Base-by-base conservation (phyloP, 2,113 vertebrate genomes). In the Dipodomys spectabilis region DNA sequence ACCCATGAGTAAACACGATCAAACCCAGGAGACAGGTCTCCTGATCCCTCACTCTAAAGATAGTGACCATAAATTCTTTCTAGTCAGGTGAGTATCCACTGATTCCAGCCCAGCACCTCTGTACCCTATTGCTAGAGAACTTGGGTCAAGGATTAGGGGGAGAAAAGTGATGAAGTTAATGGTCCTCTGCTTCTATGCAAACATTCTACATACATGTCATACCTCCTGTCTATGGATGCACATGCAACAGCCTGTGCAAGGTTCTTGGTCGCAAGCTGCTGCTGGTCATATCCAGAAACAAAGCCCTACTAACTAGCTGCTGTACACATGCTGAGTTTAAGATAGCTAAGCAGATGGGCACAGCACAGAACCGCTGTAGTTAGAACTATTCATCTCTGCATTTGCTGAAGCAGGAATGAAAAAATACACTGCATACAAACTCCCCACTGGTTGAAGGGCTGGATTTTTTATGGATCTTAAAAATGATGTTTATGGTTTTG, bases 401-500 rank as follows among this genome's bases (percentile, higher is more conserved):
- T 25, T 3, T 80, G 67, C 53, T 30, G 19, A 84, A 12, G 16
- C 65, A 89, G 27, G 49, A 82, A 82, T 12, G 39, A 28, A 78
- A 62, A 60, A 18, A 45, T 57, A 44, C 1, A 32, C 27, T 45
- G 28, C 28, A 57, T 39, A 25, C 1, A 44, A 53, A 86, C 35
- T 27, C 6, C 89, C 64, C 64, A 73, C 83, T 65, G 20, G 53
- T 10, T 74, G 44, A 92, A 15, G 62, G 69, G 91, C 3, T 35
- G 4, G 18, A 60, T 60, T 57, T 81, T 74, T 60, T 39, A 74
- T 49, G 49, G 25, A 30, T 69, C 86, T 94, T 25, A 82, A 67
- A 90, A 93, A 82, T 25, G 11, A 95, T 79, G 60, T 39, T 69
- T 85, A 53, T 20, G 65, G 11, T 64, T 91, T 94, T 19, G 81